Conservation (phyloP, 2,113 vertebrate species). For the Petaurus breviceps region DNA sequence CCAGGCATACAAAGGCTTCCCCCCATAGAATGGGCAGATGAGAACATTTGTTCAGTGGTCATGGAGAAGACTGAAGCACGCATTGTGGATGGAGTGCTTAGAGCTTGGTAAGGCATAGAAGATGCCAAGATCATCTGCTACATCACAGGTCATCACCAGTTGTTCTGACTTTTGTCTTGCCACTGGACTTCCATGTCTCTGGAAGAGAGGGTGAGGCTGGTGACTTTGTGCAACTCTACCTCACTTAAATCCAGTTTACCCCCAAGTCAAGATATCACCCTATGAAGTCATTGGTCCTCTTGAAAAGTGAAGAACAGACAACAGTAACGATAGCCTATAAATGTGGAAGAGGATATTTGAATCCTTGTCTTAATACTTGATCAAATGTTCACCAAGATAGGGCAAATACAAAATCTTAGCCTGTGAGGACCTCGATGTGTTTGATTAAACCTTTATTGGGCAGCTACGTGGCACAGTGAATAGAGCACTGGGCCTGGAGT, state of each 20-base stretch:
- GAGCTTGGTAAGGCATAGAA: neutral
- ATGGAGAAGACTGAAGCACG: neutral
- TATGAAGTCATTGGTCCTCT: neutral
- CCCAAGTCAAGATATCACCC: neutral
- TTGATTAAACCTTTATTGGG: neutral
- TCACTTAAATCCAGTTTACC: neutral
- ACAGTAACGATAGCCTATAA: neutral
- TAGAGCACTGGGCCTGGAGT: neutral
- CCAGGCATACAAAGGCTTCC: too few relatives aligned
- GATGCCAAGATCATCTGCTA: neutral
- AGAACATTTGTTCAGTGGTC: too few relatives aligned
- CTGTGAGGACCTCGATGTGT: neutral
- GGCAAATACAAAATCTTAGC: neutral
- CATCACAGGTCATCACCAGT: neutral
- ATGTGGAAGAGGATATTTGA: neutral
- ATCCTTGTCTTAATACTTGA: neutral
- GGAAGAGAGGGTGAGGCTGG: neutral
- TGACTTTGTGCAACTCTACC: neutral
- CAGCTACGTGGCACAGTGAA: neutral
- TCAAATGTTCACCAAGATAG: neutral
- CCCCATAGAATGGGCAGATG: too few relatives aligned
- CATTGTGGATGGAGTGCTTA: neutral
- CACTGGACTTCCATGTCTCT: neutral
- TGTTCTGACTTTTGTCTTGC: neutral
- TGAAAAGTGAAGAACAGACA: neutral